These are phyloP conservation scores for Trachelus troglodyta DNA, from an alignment of 2,888 invertebrate genomes.

Conservation along the genomic window DNA sequence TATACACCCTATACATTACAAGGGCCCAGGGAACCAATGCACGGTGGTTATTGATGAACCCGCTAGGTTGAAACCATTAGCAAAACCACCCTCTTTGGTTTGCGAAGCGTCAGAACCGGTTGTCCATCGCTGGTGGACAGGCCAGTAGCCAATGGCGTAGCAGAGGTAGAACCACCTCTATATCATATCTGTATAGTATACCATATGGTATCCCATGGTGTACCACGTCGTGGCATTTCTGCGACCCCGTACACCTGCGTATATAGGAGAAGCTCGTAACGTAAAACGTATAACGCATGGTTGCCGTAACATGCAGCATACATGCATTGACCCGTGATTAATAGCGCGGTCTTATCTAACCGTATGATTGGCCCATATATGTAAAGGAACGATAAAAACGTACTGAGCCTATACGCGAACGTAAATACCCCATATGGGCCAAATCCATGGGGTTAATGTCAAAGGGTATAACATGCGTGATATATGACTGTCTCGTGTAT, in stretches of 20 bases:
- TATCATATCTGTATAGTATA: neutral
- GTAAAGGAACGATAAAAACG: neutral
- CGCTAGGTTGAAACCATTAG: neutral
- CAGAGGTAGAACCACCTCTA: neutral
- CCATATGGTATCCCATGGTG: neutral
- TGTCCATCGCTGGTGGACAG: neutral
- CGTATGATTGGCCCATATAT: neutral
- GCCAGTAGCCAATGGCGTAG: neutral
- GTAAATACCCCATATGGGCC: neutral
- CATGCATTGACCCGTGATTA: conserved; percentile 24
- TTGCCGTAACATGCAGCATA: conserved; percentile 16
- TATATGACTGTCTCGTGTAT: neutral
- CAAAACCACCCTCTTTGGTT: conserved; percentile 13
- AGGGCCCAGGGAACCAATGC: neutral
- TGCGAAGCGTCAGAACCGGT: neutral
- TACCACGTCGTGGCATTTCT: neutral
- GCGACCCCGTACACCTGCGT: neutral
- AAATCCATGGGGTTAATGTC: neutral
- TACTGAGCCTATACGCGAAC: neutral
- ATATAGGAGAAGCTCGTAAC: conserved; percentile 7
- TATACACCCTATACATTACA: neutral
- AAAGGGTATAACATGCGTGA: neutral
- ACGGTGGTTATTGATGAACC: conserved; percentile 35
- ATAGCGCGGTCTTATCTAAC: conserved; percentile 31
- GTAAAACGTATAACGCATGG: conserved; percentile 9